phyloP scores from a whole-genome alignment of 2,888 invertebrate genomes.

The Villa cingulata region DNA sequence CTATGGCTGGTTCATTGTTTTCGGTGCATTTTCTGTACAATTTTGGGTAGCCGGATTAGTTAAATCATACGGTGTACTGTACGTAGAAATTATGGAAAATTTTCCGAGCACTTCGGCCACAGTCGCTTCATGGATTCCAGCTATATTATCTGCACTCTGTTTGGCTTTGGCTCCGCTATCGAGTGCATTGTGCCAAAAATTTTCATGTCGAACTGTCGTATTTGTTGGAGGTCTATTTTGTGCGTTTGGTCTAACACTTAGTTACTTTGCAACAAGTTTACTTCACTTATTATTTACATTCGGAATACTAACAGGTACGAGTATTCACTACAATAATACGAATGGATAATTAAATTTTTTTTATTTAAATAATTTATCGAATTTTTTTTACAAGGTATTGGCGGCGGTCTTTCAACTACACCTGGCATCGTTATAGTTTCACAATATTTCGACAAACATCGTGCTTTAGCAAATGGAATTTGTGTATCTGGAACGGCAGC shows the following conservation, averaged over 20 bases:
- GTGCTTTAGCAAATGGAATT: conserved; percentile 65
- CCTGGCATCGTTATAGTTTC: conserved; percentile 70
- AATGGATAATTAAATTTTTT: not conserved
- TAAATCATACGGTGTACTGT: conserved; percentile 67
- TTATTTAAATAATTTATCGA: not conserved
- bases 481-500: conserved; percentile 70
- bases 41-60: conserved; percentile 70
- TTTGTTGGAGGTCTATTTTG: conserved; percentile 61
- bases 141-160: conserved; percentile 61
- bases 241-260: conserved; percentile 51
- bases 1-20: conserved; percentile 64
- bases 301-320: conserved; percentile 56
- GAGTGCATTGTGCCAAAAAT: conserved; percentile 56
- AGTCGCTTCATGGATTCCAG: conserved; percentile 68
- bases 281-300: conserved; percentile 56
- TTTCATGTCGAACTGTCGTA: conserved; percentile 54
- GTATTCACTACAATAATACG: no score
- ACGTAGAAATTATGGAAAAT: conserved; percentile 67
- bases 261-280: conserved; percentile 55
- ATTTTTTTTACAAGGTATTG: conserved; percentile 43
- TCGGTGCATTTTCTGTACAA: conserved; percentile 66
- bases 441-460: conserved; percentile 64
- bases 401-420: conserved; percentile 64
- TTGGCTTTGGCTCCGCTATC: conserved; percentile 62
- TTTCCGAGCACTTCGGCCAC: conserved; percentile 61